These are phyloP conservation scores for Druceiella hillmani DNA, from an alignment of 2,888 invertebrate species.

Conservation along the genomic window DNA sequence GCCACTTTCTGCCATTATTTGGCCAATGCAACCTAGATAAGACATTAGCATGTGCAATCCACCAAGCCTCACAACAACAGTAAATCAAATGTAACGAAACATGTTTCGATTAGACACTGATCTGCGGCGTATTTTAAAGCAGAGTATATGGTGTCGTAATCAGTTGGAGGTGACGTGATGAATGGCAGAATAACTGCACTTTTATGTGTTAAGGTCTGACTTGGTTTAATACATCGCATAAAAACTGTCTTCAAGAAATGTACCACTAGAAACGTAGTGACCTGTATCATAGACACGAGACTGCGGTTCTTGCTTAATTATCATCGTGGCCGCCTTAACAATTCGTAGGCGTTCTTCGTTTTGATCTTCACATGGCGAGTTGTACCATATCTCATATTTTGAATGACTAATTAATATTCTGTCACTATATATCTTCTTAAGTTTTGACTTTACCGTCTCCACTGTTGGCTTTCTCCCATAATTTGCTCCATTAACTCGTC, in stretches of 20 bases:
- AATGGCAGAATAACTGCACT: no score
- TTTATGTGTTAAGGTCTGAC: not conserved
- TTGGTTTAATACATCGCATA: not conserved
- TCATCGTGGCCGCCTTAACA: slow-evolving; percentile 7
- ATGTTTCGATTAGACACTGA: no score
- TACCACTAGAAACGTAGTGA: slow-evolving; percentile 7
- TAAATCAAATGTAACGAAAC: no score
- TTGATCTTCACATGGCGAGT: slow-evolving; percentile 5
- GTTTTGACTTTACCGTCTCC: slow-evolving; percentile 4
- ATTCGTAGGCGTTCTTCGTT: slow-evolving; percentile 9
- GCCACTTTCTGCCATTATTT: slow-evolving; percentile 8
- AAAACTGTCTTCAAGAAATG: slow-evolving; percentile 7
- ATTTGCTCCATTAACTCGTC: slow-evolving; percentile 4
- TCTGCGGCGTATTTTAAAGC: no score
- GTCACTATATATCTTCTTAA: slow-evolving; percentile 5
- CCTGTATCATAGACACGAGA: slow-evolving; percentile 8
- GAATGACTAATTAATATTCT: slow-evolving; percentile 5
- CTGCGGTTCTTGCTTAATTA: slow-evolving; percentile 8
- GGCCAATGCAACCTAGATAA: slow-evolving; percentile 7
- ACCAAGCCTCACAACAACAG: slow-evolving; percentile 15
- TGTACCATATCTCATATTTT: slow-evolving; percentile 6
- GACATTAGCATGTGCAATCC: slow-evolving; percentile 8
- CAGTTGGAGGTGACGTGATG: not conserved
- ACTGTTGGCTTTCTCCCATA: slow-evolving; percentile 3
- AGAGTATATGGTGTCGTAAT: no score